Evolutionary conservation across 2,888 invertebrate species (phyloP).

Genomic region (Willowsia nigromaculata): DNA sequence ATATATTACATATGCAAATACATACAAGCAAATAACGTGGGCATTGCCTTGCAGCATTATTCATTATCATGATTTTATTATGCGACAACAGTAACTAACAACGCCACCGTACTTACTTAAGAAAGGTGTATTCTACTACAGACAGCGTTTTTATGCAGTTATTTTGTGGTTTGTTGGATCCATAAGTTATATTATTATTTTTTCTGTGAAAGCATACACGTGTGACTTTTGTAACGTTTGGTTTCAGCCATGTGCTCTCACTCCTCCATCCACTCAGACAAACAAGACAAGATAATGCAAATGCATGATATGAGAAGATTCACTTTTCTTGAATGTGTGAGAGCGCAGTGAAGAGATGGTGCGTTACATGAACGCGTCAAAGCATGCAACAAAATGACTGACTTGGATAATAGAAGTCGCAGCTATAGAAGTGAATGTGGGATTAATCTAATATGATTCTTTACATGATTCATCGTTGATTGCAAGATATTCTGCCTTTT

Average conservation of each 20-base stretch:
- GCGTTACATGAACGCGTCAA: background rate
- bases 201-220: slow-evolving; percentile 22
- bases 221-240: slow-evolving; percentile 6
- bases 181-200: no score
- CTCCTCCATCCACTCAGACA: background rate
- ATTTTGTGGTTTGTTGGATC: no score
- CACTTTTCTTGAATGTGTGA: background rate
- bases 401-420: background rate
- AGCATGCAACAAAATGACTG: background rate
- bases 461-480: background rate
- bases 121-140: no score
- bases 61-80: slow-evolving; percentile 32
- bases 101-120: slow-evolving; percentile 10
- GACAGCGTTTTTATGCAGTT: no score
- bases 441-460: background rate
- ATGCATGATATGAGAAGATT: background rate
- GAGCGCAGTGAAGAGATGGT: background rate
- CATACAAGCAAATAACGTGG: slow-evolving; percentile 36
- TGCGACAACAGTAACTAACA: background rate
- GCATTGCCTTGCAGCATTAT: slow-evolving; percentile 31
- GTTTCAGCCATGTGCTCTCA: background rate
- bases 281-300: slow-evolving; percentile 13
- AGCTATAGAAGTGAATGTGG: background rate
- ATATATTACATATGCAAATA: slow-evolving; percentile 28
- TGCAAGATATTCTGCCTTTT: background rate